Evolutionary conservation across 2,113 vertebrate species (phyloP).

Genomic region (Cephalopholis sonnerati): DNA sequence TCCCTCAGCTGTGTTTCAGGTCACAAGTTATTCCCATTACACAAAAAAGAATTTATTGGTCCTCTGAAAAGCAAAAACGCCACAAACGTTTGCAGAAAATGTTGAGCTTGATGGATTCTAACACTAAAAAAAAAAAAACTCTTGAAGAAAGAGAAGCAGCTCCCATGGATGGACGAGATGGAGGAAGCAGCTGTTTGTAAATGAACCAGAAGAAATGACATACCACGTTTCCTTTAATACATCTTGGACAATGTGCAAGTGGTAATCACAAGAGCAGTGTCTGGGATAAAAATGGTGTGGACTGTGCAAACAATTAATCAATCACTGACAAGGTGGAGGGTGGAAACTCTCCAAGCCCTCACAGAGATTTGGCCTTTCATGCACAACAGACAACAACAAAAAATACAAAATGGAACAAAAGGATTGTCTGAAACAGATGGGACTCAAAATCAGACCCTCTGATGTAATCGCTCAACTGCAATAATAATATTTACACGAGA

Average conservation of each 20-base stretch:
- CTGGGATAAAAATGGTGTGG: slow-evolving; percentile 11
- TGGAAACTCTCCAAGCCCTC: background rate
- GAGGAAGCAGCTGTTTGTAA: slow-evolving; percentile 28
- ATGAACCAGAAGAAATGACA: slow-evolving; percentile 16
- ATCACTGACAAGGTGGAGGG: slow-evolving; percentile 3
- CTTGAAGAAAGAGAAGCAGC: background rate
- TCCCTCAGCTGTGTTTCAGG: background rate
- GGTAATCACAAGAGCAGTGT: slow-evolving; percentile 5
- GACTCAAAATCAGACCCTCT: background rate
- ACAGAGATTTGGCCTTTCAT: background rate
- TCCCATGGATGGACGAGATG: slow-evolving; percentile 4
- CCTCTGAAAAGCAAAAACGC: background rate
- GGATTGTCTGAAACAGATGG: background rate
- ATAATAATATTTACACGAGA: background rate
- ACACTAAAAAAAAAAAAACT: background rate
- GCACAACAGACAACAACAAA: background rate
- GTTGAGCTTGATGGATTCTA: background rate
- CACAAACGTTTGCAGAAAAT: background rate
- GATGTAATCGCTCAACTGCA: background rate
- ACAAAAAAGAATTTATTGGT: background rate
- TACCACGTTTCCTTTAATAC: slow-evolving; percentile 7
- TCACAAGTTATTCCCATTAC: background rate
- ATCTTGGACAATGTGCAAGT: slow-evolving; percentile 3
- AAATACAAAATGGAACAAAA: slow-evolving; percentile 3
- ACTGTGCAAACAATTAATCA: background rate